Evolutionary conservation across 2,113 vertebrate species (phyloP).

Genomic region (Microcebus tavaratra): DNA sequence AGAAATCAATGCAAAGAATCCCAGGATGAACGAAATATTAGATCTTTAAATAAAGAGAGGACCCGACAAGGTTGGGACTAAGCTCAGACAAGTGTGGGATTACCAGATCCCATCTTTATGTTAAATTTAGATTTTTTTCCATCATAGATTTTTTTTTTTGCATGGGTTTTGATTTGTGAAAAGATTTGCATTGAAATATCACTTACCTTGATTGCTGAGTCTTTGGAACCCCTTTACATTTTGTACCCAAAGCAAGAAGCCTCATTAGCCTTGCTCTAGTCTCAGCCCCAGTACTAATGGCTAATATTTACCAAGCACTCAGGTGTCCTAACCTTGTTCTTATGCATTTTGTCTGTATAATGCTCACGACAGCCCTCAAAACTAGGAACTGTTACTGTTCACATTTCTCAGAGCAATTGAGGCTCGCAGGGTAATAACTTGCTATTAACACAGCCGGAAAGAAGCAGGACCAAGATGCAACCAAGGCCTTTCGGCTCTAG

Average conservation of each 20-base stretch:
- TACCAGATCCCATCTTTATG: background rate
- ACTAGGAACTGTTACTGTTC: background rate
- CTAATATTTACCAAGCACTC: background rate
- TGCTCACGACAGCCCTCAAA: no score
- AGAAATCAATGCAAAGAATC: background rate
- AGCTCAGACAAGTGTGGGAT: background rate
- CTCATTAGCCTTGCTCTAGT: background rate
- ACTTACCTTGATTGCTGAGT: background rate
- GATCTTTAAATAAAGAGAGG: background rate
- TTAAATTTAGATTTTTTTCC: background rate
- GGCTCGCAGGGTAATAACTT: background rate
- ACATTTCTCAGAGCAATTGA: background rate
- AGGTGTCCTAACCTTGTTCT: background rate
- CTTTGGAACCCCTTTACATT: background rate
- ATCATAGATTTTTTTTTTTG: background rate
- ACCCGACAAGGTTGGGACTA: fast-evolving
- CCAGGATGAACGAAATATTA: background rate
- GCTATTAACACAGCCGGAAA: no score
- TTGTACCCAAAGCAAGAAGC: no score
- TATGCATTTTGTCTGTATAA: background rate
- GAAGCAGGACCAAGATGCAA: background rate
- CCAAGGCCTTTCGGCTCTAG: background rate
- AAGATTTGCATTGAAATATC: background rate
- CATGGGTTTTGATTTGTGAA: background rate
- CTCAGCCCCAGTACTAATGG: background rate